Evolutionary conservation across 53 echinoderm and acorn worm genomes (phyloP).

Genomic region (Echinometra lucunter): DNA sequence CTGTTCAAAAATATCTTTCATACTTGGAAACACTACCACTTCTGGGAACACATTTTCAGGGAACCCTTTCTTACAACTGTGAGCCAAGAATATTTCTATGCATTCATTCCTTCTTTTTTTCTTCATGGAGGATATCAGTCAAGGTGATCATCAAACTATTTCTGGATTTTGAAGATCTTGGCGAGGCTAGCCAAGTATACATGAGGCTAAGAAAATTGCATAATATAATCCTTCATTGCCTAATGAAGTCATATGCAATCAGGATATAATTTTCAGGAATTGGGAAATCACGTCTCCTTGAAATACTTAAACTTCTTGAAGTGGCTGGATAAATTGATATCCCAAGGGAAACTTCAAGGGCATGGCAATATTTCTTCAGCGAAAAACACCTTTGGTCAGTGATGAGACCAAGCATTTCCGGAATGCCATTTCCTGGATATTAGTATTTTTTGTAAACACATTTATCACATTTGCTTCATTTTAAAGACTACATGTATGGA

Average conservation of each 20-base stretch:
- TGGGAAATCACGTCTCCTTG: not conserved
- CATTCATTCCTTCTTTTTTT: not conserved
- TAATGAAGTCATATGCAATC: not conserved
- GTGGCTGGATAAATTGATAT: not conserved
- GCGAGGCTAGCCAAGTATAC: not conserved
- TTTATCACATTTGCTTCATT: too few species aligned
- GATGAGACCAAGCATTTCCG: not conserved
- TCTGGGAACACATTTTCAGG: not conserved
- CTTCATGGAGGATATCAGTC: conserved; percentile 5
- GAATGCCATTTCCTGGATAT: too few species aligned
- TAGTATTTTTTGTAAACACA: too few species aligned
- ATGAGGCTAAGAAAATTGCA: not conserved
- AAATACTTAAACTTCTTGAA: not conserved
- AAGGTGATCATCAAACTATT: conserved; percentile 43
- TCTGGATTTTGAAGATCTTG: not conserved
- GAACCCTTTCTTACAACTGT: not conserved
- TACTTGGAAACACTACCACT: too few species aligned
- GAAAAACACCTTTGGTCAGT: not conserved
- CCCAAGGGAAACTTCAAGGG: not conserved
- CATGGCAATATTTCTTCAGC: not conserved
- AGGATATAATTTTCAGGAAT: conserved; percentile 2
- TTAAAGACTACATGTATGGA: too few species aligned
- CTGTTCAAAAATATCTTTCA: not conserved
- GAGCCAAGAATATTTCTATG: not conserved
- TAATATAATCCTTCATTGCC: not conserved